Percentiles rank a stretch among this genome's conserved stretches.
Conservation (phyloP, 2,888 invertebrate species). For the Watsonalla cultraria region DNA sequence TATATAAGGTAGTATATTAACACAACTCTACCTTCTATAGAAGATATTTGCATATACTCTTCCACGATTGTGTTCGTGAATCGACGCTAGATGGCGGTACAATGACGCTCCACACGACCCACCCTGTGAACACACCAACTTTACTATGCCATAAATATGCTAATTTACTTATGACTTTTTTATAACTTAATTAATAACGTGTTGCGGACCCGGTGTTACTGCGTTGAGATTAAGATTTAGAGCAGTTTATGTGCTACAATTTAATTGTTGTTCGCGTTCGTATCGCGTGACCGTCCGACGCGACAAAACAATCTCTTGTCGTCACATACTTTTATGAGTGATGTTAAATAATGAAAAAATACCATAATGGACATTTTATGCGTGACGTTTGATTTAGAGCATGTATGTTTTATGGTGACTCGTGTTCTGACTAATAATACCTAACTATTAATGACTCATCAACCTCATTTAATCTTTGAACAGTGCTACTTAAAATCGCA, state of each 20-base stretch:
- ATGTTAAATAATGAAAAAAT: conserved; percentile 74
- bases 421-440: conserved; percentile 27
- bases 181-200: conserved; percentile 77
- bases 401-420: conserved; percentile 34
- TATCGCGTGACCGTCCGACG: conserved; percentile 52
- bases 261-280: conserved; percentile 59
- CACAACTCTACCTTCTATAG: no score
- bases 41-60: no score
- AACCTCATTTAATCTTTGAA: neutral
- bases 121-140: conserved; percentile 16
- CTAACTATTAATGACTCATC: neutral
- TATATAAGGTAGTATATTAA: no score
- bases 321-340: conserved; percentile 67
- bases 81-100: conserved; percentile 2
- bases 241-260: conserved; percentile 66
- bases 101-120: neutral
- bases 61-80: neutral
- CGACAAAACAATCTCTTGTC: conserved; percentile 33
- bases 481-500: neutral
- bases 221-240: conserved; percentile 66
- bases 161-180: conserved; percentile 73
- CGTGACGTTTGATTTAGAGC: conserved; percentile 60
- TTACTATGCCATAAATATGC: conserved; percentile 70
- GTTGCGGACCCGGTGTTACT: conserved; percentile 43
- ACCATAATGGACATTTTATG: conserved; percentile 53